Base-by-base conservation (phyloP, 2,113 vertebrate genomes). In the Microcebus griseorufus region DNA sequence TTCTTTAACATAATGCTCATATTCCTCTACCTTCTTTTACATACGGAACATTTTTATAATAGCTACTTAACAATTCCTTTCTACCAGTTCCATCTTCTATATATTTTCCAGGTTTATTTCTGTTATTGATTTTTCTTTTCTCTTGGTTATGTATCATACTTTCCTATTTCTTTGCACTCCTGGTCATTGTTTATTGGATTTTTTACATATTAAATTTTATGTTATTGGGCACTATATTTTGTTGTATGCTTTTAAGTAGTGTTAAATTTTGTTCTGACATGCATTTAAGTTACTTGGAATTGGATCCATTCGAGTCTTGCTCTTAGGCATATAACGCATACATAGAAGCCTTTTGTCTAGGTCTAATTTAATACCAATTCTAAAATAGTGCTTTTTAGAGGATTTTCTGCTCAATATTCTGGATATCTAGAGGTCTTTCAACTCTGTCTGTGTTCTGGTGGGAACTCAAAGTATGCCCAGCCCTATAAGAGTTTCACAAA, bases 161-260 rank as follows among this genome's bases (percentile, higher is more conserved):
- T 90, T 87, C 32, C 29, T 75, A 8, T 64, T 55, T 73, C 29
- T 88, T 90, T 85, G 29, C 11, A 80, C 23, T 75, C 42, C 37
- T 72, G n/a, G 18, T 55, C 37, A 65, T 91, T 90, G 42, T 69
- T 80, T 92, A 73, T 34, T 48, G 16, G 67, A 81, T 90, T 20
- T 12, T 7, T 72, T 20, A 45, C 14, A 73, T 86, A 62, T 78
- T 48, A 86, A 51, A 82, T 78, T 60, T 86, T 86, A 60, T 83
- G n/a, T 85, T 82, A 9, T 87, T 72, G 39, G 39, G 18, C 93
- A 9, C 75, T 91, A 6, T 53, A 39, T 78, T 93, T 76, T 76
- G 18, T 72, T 95, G 13, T 60, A 78, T 58, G 87, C 17, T n/a
- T 90, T 84, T 83, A 92, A 64, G 45, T 72, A 42, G 85, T 94